These are phyloP conservation scores for Dendrocincla tyrannina DNA, from an alignment of 2,797 vertebrate species.

Conservation along the genomic window DNA sequence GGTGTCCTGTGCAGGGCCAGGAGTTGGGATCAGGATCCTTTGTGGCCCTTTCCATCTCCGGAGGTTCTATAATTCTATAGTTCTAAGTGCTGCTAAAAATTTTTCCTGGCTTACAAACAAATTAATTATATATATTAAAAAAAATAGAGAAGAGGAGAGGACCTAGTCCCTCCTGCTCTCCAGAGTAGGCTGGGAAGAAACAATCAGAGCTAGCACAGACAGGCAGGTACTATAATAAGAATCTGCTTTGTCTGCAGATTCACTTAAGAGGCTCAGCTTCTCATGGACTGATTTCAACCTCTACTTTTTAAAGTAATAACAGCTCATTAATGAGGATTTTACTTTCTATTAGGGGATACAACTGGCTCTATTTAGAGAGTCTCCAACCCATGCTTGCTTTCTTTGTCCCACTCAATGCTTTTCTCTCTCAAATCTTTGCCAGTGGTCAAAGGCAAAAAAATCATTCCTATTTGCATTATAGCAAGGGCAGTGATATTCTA, in stretches of 20 bases:
- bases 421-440: neutral
- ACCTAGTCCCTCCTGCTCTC: too few species aligned
- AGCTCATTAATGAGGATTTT: neutral
- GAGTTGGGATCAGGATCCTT: accelerated
- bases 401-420: neutral
- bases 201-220: neutral
- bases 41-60: neutral
- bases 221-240: neutral
- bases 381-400: neutral
- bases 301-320: neutral
- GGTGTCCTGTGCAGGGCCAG: accelerated
- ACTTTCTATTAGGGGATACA: neutral
- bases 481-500: neutral
- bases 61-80: neutral
- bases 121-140: neutral
- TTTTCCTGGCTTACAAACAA: neutral
- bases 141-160: neutral
- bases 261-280: neutral
- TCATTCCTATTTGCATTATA: neutral
- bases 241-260: neutral
- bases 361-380: neutral
- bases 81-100: neutral
- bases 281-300: neutral
- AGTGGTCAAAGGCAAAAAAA: neutral
- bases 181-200: neutral